Evolutionary conservation across 2,888 invertebrate species (phyloP), one percentile per base, ranked within the genome.

Genomic region (Gerris lacustris): DNA sequence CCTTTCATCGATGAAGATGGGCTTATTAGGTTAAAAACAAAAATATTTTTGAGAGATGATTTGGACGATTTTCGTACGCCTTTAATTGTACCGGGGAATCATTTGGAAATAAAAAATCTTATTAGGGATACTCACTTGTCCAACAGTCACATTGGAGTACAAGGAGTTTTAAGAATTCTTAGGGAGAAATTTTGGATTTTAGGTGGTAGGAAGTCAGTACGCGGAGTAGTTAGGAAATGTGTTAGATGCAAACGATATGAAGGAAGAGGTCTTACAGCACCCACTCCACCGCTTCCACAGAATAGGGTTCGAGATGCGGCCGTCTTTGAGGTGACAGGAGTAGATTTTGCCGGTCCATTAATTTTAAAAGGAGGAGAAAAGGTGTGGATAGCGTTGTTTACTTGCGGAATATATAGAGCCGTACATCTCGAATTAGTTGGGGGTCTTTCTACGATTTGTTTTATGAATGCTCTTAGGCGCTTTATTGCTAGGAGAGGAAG

Each of bases 261-360:
- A 62, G 75, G 69, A 6, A 76, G 76, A 71, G 63, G 72, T 7
- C 67, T 76, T 63, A 66, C 72, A 64, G 72, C 63, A 43, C 70
- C 73, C 62, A 67, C 75, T 18, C 72, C 76, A 11, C 74, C 77
- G 5, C 74, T 79, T 44, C 79, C 78, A 11, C 45, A 73, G 9
- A 74, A 79, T 73, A 73, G 79, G 7, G 76, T 79, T 5, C 72
- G 75, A 11, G 75, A 77, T 71, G 77, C 77, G 6, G 62, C 68
- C 5, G 72, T 73, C 5, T 79, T 79, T 76, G 77, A 79, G 70
- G 72, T 78, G 5, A 75, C 74, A 0, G 80, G 79, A 5, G 73
- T 79, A 0, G 80, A 80, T 72, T 76, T 80, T 62, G 76, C 78
- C 6, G 81, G 81, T 0, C 81, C 81, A 0, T 66, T 81, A n/a